Percentiles rank a stretch among this genome's conserved stretches.
Evolutionary conservation across 2,888 invertebrate genomes (phyloP).

Genomic region (Dryomyza anilis): DNA sequence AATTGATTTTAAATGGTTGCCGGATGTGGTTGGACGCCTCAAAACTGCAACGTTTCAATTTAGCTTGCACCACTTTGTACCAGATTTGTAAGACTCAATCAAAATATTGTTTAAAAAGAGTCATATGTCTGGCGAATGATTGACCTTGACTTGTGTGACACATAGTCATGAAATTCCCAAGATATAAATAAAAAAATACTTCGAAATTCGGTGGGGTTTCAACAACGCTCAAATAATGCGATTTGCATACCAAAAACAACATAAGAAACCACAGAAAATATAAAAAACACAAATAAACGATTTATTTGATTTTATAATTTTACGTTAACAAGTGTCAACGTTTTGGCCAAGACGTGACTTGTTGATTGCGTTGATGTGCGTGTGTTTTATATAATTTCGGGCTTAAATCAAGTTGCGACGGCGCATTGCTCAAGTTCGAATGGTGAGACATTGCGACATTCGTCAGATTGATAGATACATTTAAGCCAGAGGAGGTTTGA

Average conservation of each 20-base stretch:
- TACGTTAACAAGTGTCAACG: neutral
- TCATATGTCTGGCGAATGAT: neutral
- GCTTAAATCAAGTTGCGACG: neutral
- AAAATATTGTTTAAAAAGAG: too few relatives aligned
- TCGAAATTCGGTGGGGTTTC: slow-evolving; percentile 2
- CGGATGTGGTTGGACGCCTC: neutral
- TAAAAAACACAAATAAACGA: neutral
- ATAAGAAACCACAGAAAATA: neutral
- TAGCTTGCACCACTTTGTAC: too few relatives aligned
- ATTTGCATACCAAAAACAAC: neutral
- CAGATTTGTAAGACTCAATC: too few relatives aligned
- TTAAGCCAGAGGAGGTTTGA: neutral
- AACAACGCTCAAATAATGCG: neutral
- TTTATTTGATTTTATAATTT: slow-evolving; percentile 5
- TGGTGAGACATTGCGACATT: neutral
- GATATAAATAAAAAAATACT: neutral
- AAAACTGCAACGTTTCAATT: too few relatives aligned
- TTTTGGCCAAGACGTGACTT: neutral
- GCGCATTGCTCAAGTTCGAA: neutral
- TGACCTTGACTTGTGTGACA: slow-evolving; percentile 7
- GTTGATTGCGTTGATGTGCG: neutral
- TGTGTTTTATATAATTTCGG: neutral
- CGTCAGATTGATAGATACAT: neutral
- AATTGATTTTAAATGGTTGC: neutral
- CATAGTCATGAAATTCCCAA: neutral